phyloP scores from a whole-genome alignment of 2,113 vertebrate genomes.

The Chionodraco myersi region DNA sequence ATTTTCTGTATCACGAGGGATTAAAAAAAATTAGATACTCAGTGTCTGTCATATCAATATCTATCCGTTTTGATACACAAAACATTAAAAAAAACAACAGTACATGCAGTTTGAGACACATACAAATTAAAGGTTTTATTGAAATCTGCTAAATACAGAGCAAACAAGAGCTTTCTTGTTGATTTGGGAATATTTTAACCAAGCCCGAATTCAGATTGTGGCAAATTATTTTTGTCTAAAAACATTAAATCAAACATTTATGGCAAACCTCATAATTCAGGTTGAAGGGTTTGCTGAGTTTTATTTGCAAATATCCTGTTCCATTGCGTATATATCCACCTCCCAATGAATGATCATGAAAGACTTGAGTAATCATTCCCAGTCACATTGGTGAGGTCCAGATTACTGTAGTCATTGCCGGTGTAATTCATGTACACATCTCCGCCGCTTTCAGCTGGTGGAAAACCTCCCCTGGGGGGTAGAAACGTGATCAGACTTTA shows the following conservation, averaged over 20 bases:
- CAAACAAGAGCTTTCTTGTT: not conserved
- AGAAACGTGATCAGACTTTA: slow-evolving; percentile 7
- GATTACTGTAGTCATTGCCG: slow-evolving; percentile 50
- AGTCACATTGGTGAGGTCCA: slow-evolving; percentile 36
- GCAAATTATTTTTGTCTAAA: not conserved
- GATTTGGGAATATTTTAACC: not conserved
- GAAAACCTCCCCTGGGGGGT: slow-evolving; percentile 25
- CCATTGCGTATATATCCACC: not conserved
- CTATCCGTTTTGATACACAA: not conserved
- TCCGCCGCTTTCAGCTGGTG: slow-evolving; percentile 5
- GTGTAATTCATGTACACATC: slow-evolving; percentile 75
- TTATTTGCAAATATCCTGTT: not conserved
- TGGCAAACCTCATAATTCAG: not conserved
- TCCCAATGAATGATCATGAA: slow-evolving; percentile 25
- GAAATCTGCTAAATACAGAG: not conserved
- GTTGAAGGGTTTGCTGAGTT: not conserved
- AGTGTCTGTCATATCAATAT: not conserved
- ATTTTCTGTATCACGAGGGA: not conserved
- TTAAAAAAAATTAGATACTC: not conserved
- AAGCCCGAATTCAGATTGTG: not conserved
- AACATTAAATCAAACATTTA: slow-evolving; percentile 4
- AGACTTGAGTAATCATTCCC: slow-evolving; percentile 59
- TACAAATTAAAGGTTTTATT: not conserved
- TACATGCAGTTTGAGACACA: not conserved
- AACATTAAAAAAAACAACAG: not conserved